These are phyloP conservation scores for Serrognathus titanus DNA, from an alignment of 2,888 invertebrate genomes.

Conservation along the genomic window DNA sequence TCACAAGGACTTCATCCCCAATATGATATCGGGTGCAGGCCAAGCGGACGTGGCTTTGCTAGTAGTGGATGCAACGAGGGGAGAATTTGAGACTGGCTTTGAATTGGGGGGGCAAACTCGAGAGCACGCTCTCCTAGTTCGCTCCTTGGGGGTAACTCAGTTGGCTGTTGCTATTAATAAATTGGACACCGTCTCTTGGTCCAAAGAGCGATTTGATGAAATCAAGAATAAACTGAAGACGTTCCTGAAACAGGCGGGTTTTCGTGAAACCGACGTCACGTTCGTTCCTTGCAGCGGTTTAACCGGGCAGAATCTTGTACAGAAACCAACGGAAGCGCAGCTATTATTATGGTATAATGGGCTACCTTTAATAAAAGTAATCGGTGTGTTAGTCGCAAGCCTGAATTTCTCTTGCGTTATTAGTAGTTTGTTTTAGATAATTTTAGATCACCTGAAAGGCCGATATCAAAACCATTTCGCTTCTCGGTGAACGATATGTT, in stretches of 20 bases:
- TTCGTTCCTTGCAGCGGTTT: slow-evolving; percentile 96
- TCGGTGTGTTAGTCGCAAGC: slow-evolving; percentile 54
- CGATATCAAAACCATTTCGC: slow-evolving; percentile 83
- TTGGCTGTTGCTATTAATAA: slow-evolving; percentile 96
- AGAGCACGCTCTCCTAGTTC: slow-evolving; percentile 92
- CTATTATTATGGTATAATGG: slow-evolving; percentile 78
- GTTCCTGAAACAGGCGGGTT: slow-evolving; percentile 89
- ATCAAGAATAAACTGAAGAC: slow-evolving; percentile 76
- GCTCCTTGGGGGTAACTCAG: slow-evolving; percentile 86
- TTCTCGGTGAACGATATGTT: slow-evolving; percentile 93
- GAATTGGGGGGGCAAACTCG: slow-evolving; percentile 97
- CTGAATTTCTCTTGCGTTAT: slow-evolving; percentile 4
- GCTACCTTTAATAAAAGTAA: slow-evolving; percentile 77
- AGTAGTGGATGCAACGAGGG: slow-evolving; percentile 92
- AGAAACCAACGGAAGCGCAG: slow-evolving; percentile 61
- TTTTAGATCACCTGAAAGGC: slow-evolving; percentile 82
- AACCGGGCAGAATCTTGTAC: slow-evolving; percentile 88
- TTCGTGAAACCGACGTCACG: slow-evolving; percentile 78
- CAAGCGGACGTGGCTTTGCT: slow-evolving; percentile 97
- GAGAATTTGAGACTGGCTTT: slow-evolving; percentile 99
- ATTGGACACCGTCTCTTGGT: slow-evolving; percentile 94
- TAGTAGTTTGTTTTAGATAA: slow-evolving; percentile 55
- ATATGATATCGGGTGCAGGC: slow-evolving; percentile 98
- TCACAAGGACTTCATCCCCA: slow-evolving; percentile 98
- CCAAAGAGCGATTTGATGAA: slow-evolving; percentile 83